Conservation (phyloP, 2,888 invertebrate genomes). For the Nemapogon koenigi region DNA sequence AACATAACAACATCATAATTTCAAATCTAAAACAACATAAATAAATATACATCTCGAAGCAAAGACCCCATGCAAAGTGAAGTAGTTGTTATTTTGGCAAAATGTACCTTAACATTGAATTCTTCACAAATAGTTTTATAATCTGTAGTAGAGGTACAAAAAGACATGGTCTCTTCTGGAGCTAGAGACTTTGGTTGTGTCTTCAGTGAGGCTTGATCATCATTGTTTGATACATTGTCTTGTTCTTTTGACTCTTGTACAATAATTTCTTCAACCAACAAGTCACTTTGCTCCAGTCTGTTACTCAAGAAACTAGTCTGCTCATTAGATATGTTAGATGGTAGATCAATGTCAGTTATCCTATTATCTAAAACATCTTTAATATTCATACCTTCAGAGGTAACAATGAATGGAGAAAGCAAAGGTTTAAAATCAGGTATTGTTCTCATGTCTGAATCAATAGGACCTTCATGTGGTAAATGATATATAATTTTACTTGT, state of each 20-base stretch:
- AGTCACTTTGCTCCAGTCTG: slow-evolving; percentile 39
- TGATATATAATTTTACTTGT: slow-evolving; percentile 50
- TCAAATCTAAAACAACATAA: too few relatives aligned
- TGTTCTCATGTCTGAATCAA: slow-evolving; percentile 27
- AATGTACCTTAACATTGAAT: slow-evolving; percentile 65
- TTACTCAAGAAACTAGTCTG: too few relatives aligned
- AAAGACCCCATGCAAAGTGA: too few relatives aligned
- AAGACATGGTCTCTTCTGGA: slow-evolving; percentile 44
- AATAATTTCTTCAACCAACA: slow-evolving; percentile 45
- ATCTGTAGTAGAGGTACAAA: slow-evolving; percentile 70
- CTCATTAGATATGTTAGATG: too few relatives aligned
- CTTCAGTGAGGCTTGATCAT: slow-evolving; percentile 24
- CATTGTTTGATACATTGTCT: slow-evolving; percentile 20
- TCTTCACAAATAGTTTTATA: slow-evolving; percentile 76
- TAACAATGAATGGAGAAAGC: slow-evolving; percentile 45
- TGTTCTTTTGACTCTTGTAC: slow-evolving; percentile 33
- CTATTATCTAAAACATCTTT: slow-evolving; percentile 34
- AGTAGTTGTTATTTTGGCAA: too few relatives aligned
- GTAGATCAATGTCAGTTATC: too few relatives aligned
- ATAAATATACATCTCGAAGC: too few relatives aligned
- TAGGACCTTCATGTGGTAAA: slow-evolving; percentile 45
- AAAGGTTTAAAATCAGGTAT: slow-evolving; percentile 42
- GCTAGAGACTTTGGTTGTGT: slow-evolving; percentile 40
- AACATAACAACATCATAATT: too few relatives aligned
- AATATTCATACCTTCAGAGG: slow-evolving; percentile 32